Conservation (phyloP, 35 echinoderm and acorn worm species). For the Anneissia japonica region DNA sequence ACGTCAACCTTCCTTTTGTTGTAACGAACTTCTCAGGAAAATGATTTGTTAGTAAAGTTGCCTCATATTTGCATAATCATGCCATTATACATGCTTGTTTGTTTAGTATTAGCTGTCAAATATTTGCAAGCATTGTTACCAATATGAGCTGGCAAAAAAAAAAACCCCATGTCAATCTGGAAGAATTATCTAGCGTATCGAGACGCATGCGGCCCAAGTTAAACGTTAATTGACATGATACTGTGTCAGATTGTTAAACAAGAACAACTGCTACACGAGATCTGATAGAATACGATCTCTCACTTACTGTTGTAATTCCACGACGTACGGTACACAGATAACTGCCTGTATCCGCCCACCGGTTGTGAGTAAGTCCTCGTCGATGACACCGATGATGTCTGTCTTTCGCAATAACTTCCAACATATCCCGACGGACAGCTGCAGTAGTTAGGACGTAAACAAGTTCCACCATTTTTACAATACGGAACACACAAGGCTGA, state of each 20-base stretch:
- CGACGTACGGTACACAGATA: background rate
- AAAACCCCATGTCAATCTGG: background rate
- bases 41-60: background rate
- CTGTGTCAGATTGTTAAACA: background rate
- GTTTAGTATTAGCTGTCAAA: background rate
- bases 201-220: background rate
- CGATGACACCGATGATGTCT: background rate
- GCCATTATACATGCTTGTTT: background rate
- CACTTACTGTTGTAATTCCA: background rate
- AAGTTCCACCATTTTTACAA: background rate
- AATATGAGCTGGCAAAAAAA: background rate
- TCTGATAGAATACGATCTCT: background rate
- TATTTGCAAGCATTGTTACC: background rate
- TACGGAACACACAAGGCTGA: background rate
- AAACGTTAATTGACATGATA: background rate
- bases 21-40: too few species aligned
- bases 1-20: too few species aligned
- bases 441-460: background rate
- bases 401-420: background rate
- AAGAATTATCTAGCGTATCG: background rate
- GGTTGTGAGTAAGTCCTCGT: background rate
- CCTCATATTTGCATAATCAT: background rate
- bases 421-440: background rate
- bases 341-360: background rate
- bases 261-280: background rate